These are phyloP conservation scores for Drosophila prostipennis DNA, from an alignment of 2,888 invertebrate species.

Conservation along the genomic window DNA sequence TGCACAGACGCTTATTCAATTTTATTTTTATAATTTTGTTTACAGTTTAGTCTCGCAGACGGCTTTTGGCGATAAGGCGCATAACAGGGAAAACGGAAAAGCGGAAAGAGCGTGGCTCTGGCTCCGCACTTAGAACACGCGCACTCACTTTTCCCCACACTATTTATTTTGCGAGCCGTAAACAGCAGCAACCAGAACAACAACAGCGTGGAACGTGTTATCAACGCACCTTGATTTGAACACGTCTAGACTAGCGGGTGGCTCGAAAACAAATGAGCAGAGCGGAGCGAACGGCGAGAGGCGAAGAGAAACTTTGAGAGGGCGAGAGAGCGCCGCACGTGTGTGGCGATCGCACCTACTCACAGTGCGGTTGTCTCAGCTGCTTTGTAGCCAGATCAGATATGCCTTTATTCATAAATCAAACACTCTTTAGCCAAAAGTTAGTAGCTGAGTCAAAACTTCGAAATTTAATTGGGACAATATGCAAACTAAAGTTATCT, in stretches of 20 bases:
- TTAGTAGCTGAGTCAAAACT: too few relatives aligned
- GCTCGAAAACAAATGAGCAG: slow-evolving; percentile 57
- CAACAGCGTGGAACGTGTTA: slow-evolving; percentile 50
- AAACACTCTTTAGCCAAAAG: too few relatives aligned
- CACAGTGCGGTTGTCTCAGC: neutral
- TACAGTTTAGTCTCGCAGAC: slow-evolving; percentile 64
- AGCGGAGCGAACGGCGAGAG: slow-evolving; percentile 3
- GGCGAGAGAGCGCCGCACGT: slow-evolving; percentile 57
- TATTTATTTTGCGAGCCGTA: slow-evolving; percentile 21
- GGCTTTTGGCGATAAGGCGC: slow-evolving; percentile 56
- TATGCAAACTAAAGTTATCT: too few relatives aligned
- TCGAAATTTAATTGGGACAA: too few relatives aligned
- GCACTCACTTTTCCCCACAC: slow-evolving; percentile 30
- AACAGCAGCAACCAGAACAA: slow-evolving; percentile 35
- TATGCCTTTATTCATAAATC: too few relatives aligned
- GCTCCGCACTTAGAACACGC: slow-evolving; percentile 49
- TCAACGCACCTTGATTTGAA: slow-evolving; percentile 65
- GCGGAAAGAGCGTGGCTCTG: slow-evolving; percentile 28
- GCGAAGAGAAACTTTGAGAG: slow-evolving; percentile 13
- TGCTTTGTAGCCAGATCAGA: neutral
- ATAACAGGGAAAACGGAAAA: slow-evolving; percentile 39
- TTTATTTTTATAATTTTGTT: slow-evolving; percentile 58
- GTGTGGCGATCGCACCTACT: slow-evolving; percentile 34
- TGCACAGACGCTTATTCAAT: slow-evolving; percentile 42
- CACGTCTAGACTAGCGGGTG: slow-evolving; percentile 73